Conservation (phyloP, 2,113 vertebrate species). For the Lepidothrix coronata region DNA sequence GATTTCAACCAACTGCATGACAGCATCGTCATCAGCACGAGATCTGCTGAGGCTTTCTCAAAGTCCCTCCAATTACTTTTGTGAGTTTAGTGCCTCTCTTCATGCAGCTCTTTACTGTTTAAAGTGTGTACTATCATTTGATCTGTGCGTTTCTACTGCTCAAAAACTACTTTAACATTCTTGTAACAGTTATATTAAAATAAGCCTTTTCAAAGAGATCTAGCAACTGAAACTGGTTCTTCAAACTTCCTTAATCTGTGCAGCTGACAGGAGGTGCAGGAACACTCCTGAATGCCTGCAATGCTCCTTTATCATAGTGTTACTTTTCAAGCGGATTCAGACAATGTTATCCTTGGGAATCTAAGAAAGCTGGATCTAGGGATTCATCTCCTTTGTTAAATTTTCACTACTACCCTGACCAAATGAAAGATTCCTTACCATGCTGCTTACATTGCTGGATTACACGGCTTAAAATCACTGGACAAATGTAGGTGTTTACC, state of each 20-base stretch:
- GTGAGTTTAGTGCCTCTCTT: not conserved
- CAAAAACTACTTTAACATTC: not conserved
- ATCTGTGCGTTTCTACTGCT: not conserved
- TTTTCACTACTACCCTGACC: not conserved
- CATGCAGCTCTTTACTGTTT: not conserved
- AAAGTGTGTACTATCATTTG: not conserved
- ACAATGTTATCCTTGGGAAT: not conserved
- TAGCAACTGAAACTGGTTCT: not conserved
- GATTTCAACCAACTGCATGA: not conserved
- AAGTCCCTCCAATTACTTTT: not conserved
- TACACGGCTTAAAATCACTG: not conserved
- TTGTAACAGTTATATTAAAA: not conserved
- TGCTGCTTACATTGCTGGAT: not conserved
- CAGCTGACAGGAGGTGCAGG: not conserved
- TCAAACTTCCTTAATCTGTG: not conserved
- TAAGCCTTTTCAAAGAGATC: not conserved
- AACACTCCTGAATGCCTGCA: not conserved
- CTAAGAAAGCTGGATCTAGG: not conserved
- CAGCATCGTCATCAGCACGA: not conserved
- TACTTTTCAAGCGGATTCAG: not conserved
- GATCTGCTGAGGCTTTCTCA: not conserved
- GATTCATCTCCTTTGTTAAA: not conserved
- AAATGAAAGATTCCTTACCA: not conserved
- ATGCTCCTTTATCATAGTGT: not conserved
- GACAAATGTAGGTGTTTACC: not conserved